A percentile compares a stretch with the other conserved stretches of the same genome.
Evolutionary conservation across 2,888 invertebrate genomes (phyloP).

Genomic region (Leistus spinibarbis): DNA sequence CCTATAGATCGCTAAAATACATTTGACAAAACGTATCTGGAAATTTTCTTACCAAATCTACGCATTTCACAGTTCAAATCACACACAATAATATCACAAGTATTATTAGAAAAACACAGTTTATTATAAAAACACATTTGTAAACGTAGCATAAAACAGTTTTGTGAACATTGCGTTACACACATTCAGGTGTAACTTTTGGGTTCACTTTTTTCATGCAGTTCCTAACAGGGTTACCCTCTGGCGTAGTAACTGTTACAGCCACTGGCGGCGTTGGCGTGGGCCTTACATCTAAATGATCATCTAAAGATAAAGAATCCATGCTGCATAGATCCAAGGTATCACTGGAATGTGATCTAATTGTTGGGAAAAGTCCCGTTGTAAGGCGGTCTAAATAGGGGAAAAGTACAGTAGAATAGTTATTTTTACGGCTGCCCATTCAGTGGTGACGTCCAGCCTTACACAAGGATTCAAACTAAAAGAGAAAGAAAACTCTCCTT

Average conservation of each 20-base stretch:
- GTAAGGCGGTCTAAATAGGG: slow-evolving; percentile 22
- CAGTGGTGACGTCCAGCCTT: no score
- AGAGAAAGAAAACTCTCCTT: no score
- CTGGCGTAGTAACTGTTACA: slow-evolving; percentile 30
- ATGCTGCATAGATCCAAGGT: slow-evolving; percentile 37
- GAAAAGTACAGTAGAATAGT: neutral
- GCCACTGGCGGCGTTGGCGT: slow-evolving; percentile 27
- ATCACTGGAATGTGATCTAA: slow-evolving; percentile 37
- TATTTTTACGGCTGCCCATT: no score
- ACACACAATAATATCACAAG: neutral
- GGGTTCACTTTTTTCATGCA: slow-evolving; percentile 29
- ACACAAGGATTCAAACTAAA: no score
- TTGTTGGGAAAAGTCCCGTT: slow-evolving; percentile 34
- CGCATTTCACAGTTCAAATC: neutral
- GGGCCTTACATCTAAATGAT: slow-evolving; percentile 16
- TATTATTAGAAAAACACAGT: slow-evolving; percentile 3
- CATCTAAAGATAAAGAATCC: slow-evolving; percentile 36
- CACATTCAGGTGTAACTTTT: slow-evolving; percentile 34
- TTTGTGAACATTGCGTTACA: slow-evolving; percentile 13
- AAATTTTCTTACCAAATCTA: neutral
- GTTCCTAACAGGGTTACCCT: slow-evolving; percentile 26
- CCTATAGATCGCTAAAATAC: neutral
- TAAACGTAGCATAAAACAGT: neutral
- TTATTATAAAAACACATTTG: neutral
- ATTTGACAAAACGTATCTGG: slow-evolving; percentile 5